Evolutionary conservation across 2,888 invertebrate species (phyloP), one percentile per base, ranked within the genome.

Genomic region (Agrotis segetum): DNA sequence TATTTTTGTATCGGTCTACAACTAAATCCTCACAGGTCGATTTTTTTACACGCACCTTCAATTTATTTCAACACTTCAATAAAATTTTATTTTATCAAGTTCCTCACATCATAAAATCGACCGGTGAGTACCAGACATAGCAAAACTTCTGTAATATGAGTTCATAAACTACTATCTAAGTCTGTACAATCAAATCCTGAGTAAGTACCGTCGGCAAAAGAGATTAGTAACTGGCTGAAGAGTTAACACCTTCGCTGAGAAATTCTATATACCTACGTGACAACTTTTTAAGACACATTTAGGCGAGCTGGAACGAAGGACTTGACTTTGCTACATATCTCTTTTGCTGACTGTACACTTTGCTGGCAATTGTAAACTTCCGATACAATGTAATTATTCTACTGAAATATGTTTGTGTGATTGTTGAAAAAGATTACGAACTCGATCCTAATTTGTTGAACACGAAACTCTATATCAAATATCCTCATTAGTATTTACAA

Each of bases 401-500:
- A 79, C 71, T 44, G 68, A 60, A 71, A 66, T 74, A 72, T 80
- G 58, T 75, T 71, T 24, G 47, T 61, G 69, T 60, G 61, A 72
- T 56, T 73, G 46, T 65, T 76, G 47, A 58, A 61, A 75, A 73
- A 70, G 60, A 66, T 71, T 68, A 74, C 24, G 67, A 61, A 69
- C 44, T 77, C 34, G 60, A 69, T 60, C 47, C 60, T 74, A 77
- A 71, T 83, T 74, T 70, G 63, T 79, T 81, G 74, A 82, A 84
- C 82, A 84, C 76, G 77, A 79, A 74, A 81, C 69, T 81, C 72
- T 77, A 74, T 84, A 82, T 75, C 78, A 62, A 83, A 79, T 81
- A 81, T 64, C 72, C 56, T 79, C 62, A 81, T 81, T 74, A 83
- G 56, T 87, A 85, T 85, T 79, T 86, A 88, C 83, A 86, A 79